Base-by-base conservation (phyloP, 2,888 invertebrate genomes). In the Ametastegia equiseti region DNA sequence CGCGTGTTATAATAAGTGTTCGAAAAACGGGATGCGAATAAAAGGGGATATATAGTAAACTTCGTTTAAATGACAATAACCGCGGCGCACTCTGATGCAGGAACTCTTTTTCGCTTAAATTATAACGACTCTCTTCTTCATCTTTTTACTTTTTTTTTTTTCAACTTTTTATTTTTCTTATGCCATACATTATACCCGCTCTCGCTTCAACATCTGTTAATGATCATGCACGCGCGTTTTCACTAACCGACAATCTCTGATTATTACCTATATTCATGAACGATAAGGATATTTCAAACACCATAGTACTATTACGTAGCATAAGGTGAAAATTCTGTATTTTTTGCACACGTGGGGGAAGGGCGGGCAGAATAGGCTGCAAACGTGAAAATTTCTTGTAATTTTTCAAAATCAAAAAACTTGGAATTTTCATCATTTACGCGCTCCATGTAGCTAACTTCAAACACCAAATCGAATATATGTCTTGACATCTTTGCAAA, bases 51-150 rank as follows among this genome's bases (percentile, higher is more conserved):
- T n/a, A n/a, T 23, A 36, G 39, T 23, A 19, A 67, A 67, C 67
- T 67, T 67, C 42, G 67, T 67, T 67, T 23, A n/a, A 71, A 47
- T 71, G 71, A 71, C 71, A 71, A 71, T 71, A 47, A 45, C 30
- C 47, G 42, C 69, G n/a, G n/a, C n/a, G n/a, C n/a, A n/a, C n/a
- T n/a, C n/a, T 1, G 47, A 13, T 45, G 71, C n/a, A 9, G 45
- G 5, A 27, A n/a, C 15, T 67, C 30, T 27, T 13, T 69, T 47
- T 9, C 13, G 9, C 27, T 71, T 71, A 30, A 71, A 47, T 71
- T 71, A 47, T 30, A 45, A 45, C 39, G 65, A 39, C 30, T 71
- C 45, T 36, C 33, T 33, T 63, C 11, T 65, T 65, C n/a, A 23
- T 1, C 54, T 19, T 54, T n/a, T n/a, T 13, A 54, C 5, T n/a